phyloP scores from a whole-genome alignment of 2,888 invertebrate genomes.

The Drosophila mayaguana region DNA sequence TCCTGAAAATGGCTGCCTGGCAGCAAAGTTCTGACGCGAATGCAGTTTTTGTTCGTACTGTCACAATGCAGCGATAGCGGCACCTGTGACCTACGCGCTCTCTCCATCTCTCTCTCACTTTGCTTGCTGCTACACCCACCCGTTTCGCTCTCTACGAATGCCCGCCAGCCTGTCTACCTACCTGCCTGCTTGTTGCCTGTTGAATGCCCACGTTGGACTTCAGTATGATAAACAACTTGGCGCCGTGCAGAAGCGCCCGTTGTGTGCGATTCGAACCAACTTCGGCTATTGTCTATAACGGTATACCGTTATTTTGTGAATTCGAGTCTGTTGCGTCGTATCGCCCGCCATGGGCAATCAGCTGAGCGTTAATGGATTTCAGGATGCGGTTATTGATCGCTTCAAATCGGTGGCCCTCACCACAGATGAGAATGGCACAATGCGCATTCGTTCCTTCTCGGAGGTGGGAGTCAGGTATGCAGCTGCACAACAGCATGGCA shows the following conservation, averaged over 20 bases:
- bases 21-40: slow-evolving; percentile 12
- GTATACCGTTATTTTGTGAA: slow-evolving; percentile 14
- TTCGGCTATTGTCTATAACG: slow-evolving; percentile 16
- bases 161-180: not conserved
- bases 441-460: slow-evolving; percentile 82
- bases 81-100: slow-evolving; percentile 44
- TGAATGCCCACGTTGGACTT: slow-evolving; percentile 63
- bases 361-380: slow-evolving; percentile 77
- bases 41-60: slow-evolving; percentile 15
- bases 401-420: slow-evolving; percentile 81
- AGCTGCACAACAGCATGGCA: slow-evolving; percentile 46
- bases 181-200: slow-evolving; percentile 58
- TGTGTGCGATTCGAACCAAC: slow-evolving; percentile 31
- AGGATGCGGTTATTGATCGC: slow-evolving; percentile 81
- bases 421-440: slow-evolving; percentile 76
- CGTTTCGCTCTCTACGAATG: not conserved
- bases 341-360: slow-evolving; percentile 73
- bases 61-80: slow-evolving; percentile 9
- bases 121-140: slow-evolving; percentile 7
- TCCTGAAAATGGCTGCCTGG: slow-evolving; percentile 38
- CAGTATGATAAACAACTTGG: slow-evolving; percentile 78
- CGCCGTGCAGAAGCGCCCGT: slow-evolving; percentile 65
- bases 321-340: slow-evolving; percentile 17
- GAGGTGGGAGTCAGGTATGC: slow-evolving; percentile 71
- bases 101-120: not conserved